Base-by-base conservation (phyloP, 2,797 vertebrate genomes). In the Mus spretus region DNA sequence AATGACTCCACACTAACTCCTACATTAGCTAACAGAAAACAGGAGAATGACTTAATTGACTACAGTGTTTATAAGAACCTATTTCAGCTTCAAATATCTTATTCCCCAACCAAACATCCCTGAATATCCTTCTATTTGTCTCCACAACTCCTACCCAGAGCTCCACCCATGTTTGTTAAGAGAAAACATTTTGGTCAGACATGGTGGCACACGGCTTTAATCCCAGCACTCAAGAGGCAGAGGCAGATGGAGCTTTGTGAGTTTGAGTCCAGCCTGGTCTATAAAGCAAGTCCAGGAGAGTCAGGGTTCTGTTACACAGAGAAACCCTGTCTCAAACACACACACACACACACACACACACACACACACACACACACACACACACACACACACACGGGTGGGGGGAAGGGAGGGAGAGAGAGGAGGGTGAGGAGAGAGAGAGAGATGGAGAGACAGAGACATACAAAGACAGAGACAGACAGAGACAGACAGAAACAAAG, bases 21-120 rank as follows among this genome's bases (percentile, higher is more conserved):
- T 89, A 91, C 20, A 8, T 83, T 57, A 89, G 9, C 63, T 95
- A 84, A 90, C 3, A 82, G 50, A 91, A 95, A 90, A 61, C 13
- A 61, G 3, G 31, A 31, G 31, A 67, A 57, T 67, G 12, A 94
- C 3, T 59, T 59, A 81, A 93, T 50, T 83, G 89, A 61, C 31
- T 44, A 20, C 84, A 50, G 26, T 77, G 13, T 86, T 40, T n/a
- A 28, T 90, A 44, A 87, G 57, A 96, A 22, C 34, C 37, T 75
- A 74, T 26, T 84, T 96, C 9, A 81, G 0, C 44, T 91, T 85
- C 44, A 92, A 77, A 94, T 59, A 24, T 57, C 50, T 91, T 94
- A 61, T 70, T 93, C 67, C 93, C 40, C 93, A 94, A n/a, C 67
- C 67, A 82, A 24, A 63, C n/a, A 70, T 2, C 77, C n/a, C 28